A percentile compares a stretch with the other conserved stretches of the same genome.
phyloP scores from a whole-genome alignment of 2,888 invertebrate genomes.

The Drosophila vallismaia region DNA sequence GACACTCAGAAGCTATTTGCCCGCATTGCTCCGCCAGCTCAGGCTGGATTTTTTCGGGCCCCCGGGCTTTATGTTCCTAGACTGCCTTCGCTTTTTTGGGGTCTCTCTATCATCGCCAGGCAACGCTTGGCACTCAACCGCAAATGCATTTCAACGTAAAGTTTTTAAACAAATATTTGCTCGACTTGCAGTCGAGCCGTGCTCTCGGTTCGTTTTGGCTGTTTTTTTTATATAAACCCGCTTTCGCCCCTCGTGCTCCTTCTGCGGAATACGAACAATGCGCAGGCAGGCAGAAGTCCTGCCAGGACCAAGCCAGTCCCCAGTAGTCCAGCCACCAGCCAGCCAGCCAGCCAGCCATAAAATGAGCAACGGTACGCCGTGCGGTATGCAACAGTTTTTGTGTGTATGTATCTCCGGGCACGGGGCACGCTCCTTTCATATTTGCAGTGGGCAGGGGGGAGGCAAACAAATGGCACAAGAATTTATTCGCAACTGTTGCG shows the following conservation, averaged over 20 bases:
- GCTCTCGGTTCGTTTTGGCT: conserved; percentile 59
- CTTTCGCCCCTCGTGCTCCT: conserved; percentile 1
- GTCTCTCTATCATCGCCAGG: conserved; percentile 53
- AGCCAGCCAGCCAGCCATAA: conserved; percentile 62
- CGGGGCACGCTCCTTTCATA: conserved; percentile 65
- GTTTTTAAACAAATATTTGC: conserved; percentile 80
- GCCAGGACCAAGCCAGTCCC: conserved; percentile 45
- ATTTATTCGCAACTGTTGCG: conserved; percentile 76
- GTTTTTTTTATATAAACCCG: conserved; percentile 22
- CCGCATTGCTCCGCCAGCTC: conserved; percentile 53
- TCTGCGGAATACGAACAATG: conserved; percentile 67
- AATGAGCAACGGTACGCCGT: conserved; percentile 72
- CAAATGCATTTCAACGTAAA: conserved; percentile 80
- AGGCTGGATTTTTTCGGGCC: conserved; percentile 28
- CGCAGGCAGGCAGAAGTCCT: conserved; percentile 53
- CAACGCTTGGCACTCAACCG: conserved; percentile 77
- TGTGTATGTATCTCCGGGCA: conserved; percentile 40
- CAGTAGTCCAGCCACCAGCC: conserved; percentile 9
- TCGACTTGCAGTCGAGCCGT: conserved; percentile 68
- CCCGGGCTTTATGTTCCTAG: conserved; percentile 16
- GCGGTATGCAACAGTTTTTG: conserved; percentile 74
- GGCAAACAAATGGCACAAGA: conserved; percentile 77
- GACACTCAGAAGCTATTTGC: conserved; percentile 67
- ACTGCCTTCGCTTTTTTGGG: conserved; percentile 45
- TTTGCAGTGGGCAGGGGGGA: conserved; percentile 44